A percentile compares a stretch with the other conserved stretches of the same genome.
phyloP scores from a whole-genome alignment of 2,113 vertebrate genomes.

The Halichoeres trimaculatus region DNA sequence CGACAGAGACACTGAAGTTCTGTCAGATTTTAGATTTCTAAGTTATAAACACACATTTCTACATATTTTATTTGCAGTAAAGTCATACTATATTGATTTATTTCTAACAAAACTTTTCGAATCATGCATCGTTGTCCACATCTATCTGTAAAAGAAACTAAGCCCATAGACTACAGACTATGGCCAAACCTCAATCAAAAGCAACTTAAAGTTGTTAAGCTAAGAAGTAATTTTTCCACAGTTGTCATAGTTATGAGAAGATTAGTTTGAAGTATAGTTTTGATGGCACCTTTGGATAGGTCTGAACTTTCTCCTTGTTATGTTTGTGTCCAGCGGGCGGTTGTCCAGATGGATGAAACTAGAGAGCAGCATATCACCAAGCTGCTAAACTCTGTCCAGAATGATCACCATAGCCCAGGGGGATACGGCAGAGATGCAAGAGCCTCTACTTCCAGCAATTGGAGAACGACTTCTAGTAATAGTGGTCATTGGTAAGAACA shows the following conservation, averaged over 20 bases:
- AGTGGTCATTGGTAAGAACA: slow-evolving; percentile 75
- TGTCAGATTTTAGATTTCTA: neutral
- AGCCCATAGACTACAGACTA: no score
- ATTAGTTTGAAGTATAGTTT: neutral
- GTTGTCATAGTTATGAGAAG: neutral
- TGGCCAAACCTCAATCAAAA: no score
- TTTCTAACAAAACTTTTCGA: no score
- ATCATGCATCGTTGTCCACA: no score
- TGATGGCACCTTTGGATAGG: neutral
- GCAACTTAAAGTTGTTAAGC: no score
- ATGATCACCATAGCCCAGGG: slow-evolving; percentile 50
- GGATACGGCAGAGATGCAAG: slow-evolving; percentile 75
- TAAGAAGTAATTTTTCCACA: no score
- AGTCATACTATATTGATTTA: no score
- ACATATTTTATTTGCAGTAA: no score
- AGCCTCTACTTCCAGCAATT: slow-evolving; percentile 74
- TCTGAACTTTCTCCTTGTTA: neutral
- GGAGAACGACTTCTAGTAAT: slow-evolving; percentile 34
- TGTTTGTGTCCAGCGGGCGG: slow-evolving; percentile 85
- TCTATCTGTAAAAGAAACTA: no score
- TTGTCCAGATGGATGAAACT: slow-evolving; percentile 95
- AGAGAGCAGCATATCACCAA: slow-evolving; percentile 94
- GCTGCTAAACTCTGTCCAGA: slow-evolving; percentile 90
- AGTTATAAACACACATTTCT: neutral
- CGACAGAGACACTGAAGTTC: no score